phyloP scores from a whole-genome alignment of 2,113 vertebrate genomes.

The Thamnaconus septentrionalis region DNA sequence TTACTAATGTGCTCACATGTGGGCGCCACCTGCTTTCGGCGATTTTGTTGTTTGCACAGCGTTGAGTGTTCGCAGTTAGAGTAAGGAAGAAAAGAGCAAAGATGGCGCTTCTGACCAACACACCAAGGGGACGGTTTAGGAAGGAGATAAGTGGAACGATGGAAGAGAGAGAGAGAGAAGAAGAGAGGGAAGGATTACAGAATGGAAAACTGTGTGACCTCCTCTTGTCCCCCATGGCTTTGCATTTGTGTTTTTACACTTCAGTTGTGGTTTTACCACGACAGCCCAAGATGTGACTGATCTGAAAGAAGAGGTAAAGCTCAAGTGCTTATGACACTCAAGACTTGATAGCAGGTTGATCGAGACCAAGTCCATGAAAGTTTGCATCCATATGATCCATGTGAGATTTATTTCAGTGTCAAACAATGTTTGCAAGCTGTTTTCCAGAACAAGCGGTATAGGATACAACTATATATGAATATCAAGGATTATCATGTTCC shows the following conservation, averaged over 20 bases:
- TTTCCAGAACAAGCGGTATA: no score
- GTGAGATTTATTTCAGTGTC: no score
- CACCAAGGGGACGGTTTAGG: slow-evolving; percentile 17
- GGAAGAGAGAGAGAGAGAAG: slow-evolving; percentile 30
- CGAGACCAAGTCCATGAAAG: no score
- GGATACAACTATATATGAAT: no score
- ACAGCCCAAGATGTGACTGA: no score
- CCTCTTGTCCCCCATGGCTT: neutral
- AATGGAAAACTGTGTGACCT: slow-evolving; percentile 29
- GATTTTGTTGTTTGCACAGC: slow-evolving; percentile 12
- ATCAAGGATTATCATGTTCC: no score
- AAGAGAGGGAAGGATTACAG: slow-evolving; percentile 32
- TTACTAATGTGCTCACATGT: slow-evolving; percentile 50
- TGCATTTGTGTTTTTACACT: neutral
- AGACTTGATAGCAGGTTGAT: no score
- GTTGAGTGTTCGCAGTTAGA: slow-evolving; percentile 24
- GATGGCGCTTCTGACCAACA: slow-evolving; percentile 20
- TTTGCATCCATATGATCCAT: no score
- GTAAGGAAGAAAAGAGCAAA: slow-evolving; percentile 36
- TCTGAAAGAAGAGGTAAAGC: no score
- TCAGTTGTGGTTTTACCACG: slow-evolving; percentile 2
- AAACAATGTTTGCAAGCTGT: no score
- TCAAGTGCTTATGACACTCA: no score
- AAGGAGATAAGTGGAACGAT: slow-evolving; percentile 45
- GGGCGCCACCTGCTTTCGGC: slow-evolving; percentile 47